Evolutionary conservation across 1,140 invertebrate genomes (phyloP), one percentile per base, ranked within the genome.

Genomic region (Formica selysi): DNA sequence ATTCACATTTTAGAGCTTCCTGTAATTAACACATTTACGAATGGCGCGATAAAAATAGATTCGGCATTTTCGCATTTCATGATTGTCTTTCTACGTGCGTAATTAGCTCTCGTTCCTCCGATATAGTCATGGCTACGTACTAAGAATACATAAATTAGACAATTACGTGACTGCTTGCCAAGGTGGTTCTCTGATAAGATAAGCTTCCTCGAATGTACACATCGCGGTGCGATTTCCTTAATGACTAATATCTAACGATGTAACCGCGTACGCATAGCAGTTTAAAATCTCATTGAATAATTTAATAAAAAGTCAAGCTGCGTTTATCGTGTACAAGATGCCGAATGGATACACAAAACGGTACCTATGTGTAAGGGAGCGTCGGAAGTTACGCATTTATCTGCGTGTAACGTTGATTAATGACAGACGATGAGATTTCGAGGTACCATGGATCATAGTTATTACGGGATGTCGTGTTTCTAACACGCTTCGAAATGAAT

Each of bases 401-500:
- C 76, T 32, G 4, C 8, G 16, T 86, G 32, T 64, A 79, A 29
- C 41, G 70, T 62, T 51, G 38, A 61, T 62, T 62, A 48, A 84
- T 65, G 48, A 64, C 71, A 8, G 3, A 7, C 57, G 68, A 76
- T 64, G 32, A 76, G 57, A 64, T 51, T 71, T 61, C 36, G 68
- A 76, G 48, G 65, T 44, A 41, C 57, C 38, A 74, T 85, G 48
- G 38, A 88, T 88, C 68, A 88, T 59, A 48, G 59, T 89, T 88
- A 88, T 86, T 78, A 38, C 29, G 41, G 36, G 62, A 74, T 59
- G 41, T 80, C 36, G 68, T 71, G 41, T 41, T 51, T 51, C 54
- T 54, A 38, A 51, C 51, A 51, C 44, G 51, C 22, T 26, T 76
- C 57, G 80, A 74, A 87, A 65, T 67, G 79, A 88, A 80, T 64